Evolutionary conservation across 1,140 invertebrate genomes (phyloP), one percentile per base, ranked within the genome.

Genomic region (Drosophila kepulauana): DNA sequence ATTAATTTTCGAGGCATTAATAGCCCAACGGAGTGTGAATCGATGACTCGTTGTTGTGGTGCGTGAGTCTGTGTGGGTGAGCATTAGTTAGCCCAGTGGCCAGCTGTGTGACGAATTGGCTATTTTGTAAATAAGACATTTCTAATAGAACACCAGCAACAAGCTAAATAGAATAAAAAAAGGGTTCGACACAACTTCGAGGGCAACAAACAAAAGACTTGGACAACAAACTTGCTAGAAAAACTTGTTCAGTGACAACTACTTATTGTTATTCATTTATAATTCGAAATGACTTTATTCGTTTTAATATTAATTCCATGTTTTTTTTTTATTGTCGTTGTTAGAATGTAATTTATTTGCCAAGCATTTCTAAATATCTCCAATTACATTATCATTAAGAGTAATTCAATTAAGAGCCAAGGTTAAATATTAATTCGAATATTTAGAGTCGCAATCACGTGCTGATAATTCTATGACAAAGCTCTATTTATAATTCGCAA

Each of bases 1-100:
- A 88, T 88, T 88, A 89, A 88, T 84, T 89, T 84, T 56, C 20
- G 51, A 56, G 68, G 62, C 75, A 82, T 82, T 69, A 66, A 71
- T 58, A 78, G 35, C 58, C 62, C 58, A 68, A 52, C 45, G 16
- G 54, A 78, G 82, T 87, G 82, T 84, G 77, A 88, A 87, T 79
- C 69, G 79, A 73, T 77, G 63, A 68, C 64, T 25, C 20, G 20
- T 25, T 25, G 20, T 25, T 65, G 61, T 43, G 38, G 30, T 28
- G 63, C 45, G 35, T 58, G 16, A 43, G n/a, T 66, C 62, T 45
- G 68, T 69, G 82, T 81, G 71, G 67, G 78, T 68, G 79, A 49
- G 11, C 43, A 75, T 75, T 65, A 68, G 74, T 58, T 43, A 73
- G 67, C 41, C 41, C 5, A 43, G 41, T 43, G 41, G 41, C 84